Evolutionary conservation across 2,888 invertebrate species (phyloP).

Genomic region (Trichogramma evanescens): DNA sequence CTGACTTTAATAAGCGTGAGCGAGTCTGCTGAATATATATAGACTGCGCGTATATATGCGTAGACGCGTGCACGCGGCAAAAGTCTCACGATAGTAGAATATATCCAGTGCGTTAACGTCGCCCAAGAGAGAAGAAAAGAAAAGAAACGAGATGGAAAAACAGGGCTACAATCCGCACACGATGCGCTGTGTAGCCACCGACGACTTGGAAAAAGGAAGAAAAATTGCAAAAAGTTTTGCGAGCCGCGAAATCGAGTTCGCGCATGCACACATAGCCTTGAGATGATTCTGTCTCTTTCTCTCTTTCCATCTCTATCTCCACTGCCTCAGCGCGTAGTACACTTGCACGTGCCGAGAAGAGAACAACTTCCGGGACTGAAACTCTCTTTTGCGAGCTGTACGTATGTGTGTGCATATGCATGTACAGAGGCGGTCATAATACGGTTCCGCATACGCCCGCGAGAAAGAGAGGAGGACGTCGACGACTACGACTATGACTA

Average conservation of each 20-base stretch:
- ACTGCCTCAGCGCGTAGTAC: not conserved
- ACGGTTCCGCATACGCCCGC: too few relatives aligned
- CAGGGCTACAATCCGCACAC: not conserved
- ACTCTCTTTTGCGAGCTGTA: not conserved
- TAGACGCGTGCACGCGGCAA: not conserved
- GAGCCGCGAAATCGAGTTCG: conserved; percentile 19
- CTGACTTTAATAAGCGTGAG: conserved; percentile 11
- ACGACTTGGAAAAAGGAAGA: conserved; percentile 1
- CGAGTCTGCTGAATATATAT: not conserved
- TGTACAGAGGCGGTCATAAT: too few relatives aligned
- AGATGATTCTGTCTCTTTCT: not conserved
- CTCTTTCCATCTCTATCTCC: too few relatives aligned
- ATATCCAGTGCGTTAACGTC: not conserved
- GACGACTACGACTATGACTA: not conserved
- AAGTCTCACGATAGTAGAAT: conserved; percentile 8
- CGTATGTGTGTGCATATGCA: too few relatives aligned
- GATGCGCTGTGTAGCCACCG: too few relatives aligned
- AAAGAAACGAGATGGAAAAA: not conserved
- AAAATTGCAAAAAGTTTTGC: conserved; percentile 19
- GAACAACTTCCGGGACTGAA: conserved; percentile 12
- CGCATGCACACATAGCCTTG: not conserved
- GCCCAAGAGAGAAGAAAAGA: not conserved
- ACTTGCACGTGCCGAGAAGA: not conserved
- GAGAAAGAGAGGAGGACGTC: too few relatives aligned
- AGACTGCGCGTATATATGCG: not conserved